Conservation (phyloP, 2,888 invertebrate genomes). For the Stenolophus ochropezus region DNA sequence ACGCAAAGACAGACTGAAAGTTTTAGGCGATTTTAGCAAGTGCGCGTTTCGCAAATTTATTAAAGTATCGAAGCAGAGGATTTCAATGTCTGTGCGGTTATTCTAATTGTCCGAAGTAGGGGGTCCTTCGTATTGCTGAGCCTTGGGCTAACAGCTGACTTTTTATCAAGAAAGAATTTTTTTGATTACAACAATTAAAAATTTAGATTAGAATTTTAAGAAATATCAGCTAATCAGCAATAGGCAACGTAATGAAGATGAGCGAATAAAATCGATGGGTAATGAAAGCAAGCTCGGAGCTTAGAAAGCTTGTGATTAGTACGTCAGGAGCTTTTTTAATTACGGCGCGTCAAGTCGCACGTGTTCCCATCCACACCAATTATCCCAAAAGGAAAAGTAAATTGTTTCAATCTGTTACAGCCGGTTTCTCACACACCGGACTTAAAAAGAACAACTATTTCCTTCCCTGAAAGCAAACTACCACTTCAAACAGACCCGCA, state of each 20-base stretch:
- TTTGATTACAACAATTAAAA: too few species aligned
- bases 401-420: slow-evolving; percentile 55
- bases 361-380: slow-evolving; percentile 27
- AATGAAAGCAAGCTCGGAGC: not conserved
- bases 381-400: slow-evolving; percentile 44
- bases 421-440: slow-evolving; percentile 20
- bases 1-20: too few species aligned
- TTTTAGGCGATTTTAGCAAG: too few species aligned
- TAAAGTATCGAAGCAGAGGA: too few species aligned
- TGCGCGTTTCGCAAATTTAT: too few species aligned
- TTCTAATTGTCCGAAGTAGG: too few species aligned
- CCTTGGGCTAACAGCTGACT: too few species aligned
- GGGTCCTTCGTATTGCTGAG: too few species aligned
- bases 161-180: too few species aligned
- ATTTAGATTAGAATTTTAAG: too few species aligned
- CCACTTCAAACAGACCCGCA: not conserved
- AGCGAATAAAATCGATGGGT: not conserved
- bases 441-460: slow-evolving; percentile 29
- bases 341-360: slow-evolving; percentile 30
- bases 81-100: too few species aligned
- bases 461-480: not conserved
- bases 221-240: too few species aligned
- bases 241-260: not conserved
- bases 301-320: slow-evolving; percentile 4
- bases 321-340: slow-evolving; percentile 30